A percentile compares a stretch with the other conserved stretches of the same genome.
phyloP scores from a whole-genome alignment of 2,113 vertebrate species.

The Fulica atra region DNA sequence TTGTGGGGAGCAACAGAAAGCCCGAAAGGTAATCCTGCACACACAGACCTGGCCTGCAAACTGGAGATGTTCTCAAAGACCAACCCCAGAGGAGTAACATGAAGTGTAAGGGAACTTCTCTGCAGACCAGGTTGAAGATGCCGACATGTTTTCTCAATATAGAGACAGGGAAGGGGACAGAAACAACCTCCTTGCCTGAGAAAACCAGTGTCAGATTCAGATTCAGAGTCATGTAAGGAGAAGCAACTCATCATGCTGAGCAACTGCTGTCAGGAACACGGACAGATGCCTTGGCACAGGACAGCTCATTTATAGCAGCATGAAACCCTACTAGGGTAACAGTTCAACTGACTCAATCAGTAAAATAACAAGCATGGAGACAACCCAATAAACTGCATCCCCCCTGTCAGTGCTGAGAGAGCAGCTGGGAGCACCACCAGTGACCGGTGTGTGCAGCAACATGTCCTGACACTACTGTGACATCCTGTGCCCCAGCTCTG shows the following conservation, averaged over 20 bases:
- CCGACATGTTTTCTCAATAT: fast-evolving
- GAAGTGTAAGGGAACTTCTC: neutral
- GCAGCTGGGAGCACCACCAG: neutral
- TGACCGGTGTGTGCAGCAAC: fast-evolving
- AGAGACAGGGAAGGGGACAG: neutral
- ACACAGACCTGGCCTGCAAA: neutral
- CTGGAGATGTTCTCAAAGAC: neutral
- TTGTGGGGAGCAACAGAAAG: fast-evolving
- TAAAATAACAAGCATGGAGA: neutral
- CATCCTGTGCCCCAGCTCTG: too few species aligned
- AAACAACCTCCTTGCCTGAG: neutral
- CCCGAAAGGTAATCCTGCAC: neutral
- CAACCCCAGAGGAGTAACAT: fast-evolving
- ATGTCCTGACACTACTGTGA: fast-evolving
- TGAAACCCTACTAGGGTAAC: neutral
- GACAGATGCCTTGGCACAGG: conserved; percentile 12
- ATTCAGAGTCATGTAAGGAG: neutral
- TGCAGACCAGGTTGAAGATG: neutral
- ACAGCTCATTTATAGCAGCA: neutral
- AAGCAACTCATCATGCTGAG: neutral
- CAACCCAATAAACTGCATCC: neutral
- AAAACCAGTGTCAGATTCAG: neutral
- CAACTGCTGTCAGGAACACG: neutral
- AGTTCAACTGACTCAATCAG: neutral
- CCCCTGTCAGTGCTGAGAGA: neutral